Evolutionary conservation across 1,140 invertebrate genomes (phyloP).

Genomic region (Zaprionus africanus): DNA sequence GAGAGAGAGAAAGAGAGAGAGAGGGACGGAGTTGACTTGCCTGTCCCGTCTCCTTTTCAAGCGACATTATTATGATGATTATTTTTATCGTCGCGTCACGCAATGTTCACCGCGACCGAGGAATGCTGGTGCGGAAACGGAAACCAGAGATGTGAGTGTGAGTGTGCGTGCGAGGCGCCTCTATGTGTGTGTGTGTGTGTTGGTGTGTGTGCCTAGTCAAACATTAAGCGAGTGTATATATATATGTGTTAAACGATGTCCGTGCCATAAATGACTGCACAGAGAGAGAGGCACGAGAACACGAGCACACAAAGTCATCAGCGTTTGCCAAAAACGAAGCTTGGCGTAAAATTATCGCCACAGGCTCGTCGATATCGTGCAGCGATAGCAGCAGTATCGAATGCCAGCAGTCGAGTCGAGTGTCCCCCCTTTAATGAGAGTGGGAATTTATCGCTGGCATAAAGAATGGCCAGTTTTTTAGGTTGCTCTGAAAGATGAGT

Average conservation of each 20-base stretch:
- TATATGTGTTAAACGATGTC: slow-evolving; percentile 42
- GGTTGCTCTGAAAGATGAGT: not conserved
- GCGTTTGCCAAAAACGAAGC: slow-evolving; percentile 75
- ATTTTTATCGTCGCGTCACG: slow-evolving; percentile 81
- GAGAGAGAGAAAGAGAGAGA: not conserved
- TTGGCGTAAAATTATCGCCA: slow-evolving; percentile 73
- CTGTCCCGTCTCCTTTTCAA: slow-evolving; percentile 42
- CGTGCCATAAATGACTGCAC: slow-evolving; percentile 77
- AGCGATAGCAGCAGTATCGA: slow-evolving; percentile 48
- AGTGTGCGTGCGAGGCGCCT: slow-evolving; percentile 5
- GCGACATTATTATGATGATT: slow-evolving; percentile 77
- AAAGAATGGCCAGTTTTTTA: slow-evolving; percentile 21
- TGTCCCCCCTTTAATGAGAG: not conserved
- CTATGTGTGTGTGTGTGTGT: slow-evolving; percentile 25
- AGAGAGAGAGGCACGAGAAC: slow-evolving; percentile 46
- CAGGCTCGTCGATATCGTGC: slow-evolving; percentile 38
- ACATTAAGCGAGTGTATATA: slow-evolving; percentile 16
- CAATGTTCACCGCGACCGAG: slow-evolving; percentile 52
- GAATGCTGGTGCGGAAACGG: slow-evolving; percentile 53
- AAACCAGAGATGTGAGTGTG: slow-evolving; percentile 55
- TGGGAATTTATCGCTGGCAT: slow-evolving; percentile 57
- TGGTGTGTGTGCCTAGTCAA: slow-evolving; percentile 42
- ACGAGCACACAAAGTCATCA: slow-evolving; percentile 64
- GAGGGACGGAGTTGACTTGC: slow-evolving; percentile 9
- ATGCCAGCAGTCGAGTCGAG: slow-evolving; percentile 34